Base-by-base conservation (phyloP, 1,140 invertebrate species). In the Condylostylus longicornis region DNA sequence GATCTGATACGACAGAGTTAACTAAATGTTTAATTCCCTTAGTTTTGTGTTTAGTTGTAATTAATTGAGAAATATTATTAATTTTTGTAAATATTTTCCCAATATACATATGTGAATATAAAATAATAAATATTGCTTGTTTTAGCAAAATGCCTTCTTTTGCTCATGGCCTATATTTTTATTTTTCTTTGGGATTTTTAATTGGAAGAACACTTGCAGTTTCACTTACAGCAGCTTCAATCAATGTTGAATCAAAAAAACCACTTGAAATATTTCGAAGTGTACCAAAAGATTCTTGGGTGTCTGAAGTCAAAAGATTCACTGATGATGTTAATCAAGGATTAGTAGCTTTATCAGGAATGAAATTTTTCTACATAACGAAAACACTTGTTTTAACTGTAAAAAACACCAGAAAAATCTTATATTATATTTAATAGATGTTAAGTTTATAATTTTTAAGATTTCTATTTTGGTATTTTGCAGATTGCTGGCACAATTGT, bases 351-450 rank as follows among this genome's bases (percentile, higher is more conserved):
- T 46, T 77, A 2, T 71, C 70, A 4, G 74, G 74, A 23, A 61
- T 71, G 44, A 67, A 70, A 45, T 76, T 77, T 41, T 77, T 77
- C 45, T 62, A 67, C 14, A 65, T 77, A 5, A 77, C 71, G 14
- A 61, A 72, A 32, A 72, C 69, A 42, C 63, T 76, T 18, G 64
- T 79, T 42, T 54, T 79, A 17, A 58, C 52, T 37, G 54, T 58
- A 40, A 43, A n/a, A n/a, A n/a, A n/a, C n/a, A n/a, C n/a, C n/a
- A n/a, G 60, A n/a, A n/a, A n/a, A n/a, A n/a, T n/a, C n/a, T n/a
- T n/a, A n/a, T n/a, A n/a, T n/a, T n/a, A n/a, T n/a, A n/a, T n/a
- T n/a, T n/a, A n/a, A n/a, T n/a, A n/a, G n/a, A n/a, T n/a, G n/a
- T n/a, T n/a, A n/a, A n/a, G n/a, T n/a, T n/a, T n/a, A n/a, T n/a